Conservation (phyloP, 1,140 invertebrate genomes). For the Drosophila navojoa region DNA sequence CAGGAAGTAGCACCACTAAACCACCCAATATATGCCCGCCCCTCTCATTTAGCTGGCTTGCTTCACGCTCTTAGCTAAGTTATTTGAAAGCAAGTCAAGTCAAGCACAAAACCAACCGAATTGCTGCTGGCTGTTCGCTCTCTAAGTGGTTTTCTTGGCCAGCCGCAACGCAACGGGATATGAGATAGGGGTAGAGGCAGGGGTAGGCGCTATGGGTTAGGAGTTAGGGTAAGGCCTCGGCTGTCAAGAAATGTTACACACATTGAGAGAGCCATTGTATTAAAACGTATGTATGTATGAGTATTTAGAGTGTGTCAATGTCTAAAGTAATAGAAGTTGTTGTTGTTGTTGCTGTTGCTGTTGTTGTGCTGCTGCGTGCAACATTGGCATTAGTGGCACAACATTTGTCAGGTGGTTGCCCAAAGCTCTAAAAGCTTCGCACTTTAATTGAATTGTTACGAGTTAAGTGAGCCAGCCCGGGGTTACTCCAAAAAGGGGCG, state of each 20-base stretch:
- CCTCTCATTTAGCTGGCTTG: too few species aligned
- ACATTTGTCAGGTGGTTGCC: slow-evolving; percentile 23
- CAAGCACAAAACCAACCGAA: slow-evolving; percentile 29
- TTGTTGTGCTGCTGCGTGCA: slow-evolving; percentile 22
- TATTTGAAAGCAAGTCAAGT: slow-evolving; percentile 35
- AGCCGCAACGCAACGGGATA: slow-evolving; percentile 3
- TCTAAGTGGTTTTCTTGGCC: slow-evolving; percentile 37
- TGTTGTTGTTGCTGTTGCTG: background rate
- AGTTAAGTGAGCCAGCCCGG: slow-evolving; percentile 4
- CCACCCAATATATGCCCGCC: background rate
- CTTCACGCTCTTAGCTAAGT: background rate
- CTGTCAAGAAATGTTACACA: slow-evolving; percentile 12
- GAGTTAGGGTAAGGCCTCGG: background rate
- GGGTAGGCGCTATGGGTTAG: background rate
- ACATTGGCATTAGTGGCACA: slow-evolving; percentile 22
- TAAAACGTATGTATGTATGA: slow-evolving; percentile 10
- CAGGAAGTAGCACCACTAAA: slow-evolving; percentile 51
- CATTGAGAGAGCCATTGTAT: slow-evolving; percentile 13
- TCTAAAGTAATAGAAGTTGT: background rate
- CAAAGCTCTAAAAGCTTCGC: slow-evolving; percentile 18
- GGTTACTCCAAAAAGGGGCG: background rate
- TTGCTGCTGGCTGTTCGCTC: slow-evolving; percentile 21
- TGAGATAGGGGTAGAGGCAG: background rate
- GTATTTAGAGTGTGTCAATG: slow-evolving; percentile 20
- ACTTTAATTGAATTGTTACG: slow-evolving; percentile 23